Conservation (phyloP, 1,140 invertebrate genomes). For the Lamellibrachia luymesi region DNA sequence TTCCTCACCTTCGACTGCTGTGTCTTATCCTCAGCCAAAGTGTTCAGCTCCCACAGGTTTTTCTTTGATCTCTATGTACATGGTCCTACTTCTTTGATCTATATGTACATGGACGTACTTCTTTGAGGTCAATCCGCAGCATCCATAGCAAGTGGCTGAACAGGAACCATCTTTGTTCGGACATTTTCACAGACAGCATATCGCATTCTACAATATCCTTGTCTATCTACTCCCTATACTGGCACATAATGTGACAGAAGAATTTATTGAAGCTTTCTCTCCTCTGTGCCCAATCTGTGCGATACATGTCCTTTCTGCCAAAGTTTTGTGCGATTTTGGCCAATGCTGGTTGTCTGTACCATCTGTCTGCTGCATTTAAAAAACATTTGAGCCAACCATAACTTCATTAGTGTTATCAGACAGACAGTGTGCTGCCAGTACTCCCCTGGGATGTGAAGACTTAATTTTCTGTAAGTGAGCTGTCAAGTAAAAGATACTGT, state of each 20-base stretch:
- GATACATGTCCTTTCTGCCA: not conserved
- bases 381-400: not conserved
- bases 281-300: not conserved
- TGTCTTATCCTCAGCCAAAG: no score
- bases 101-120: no score
- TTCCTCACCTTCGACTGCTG: no score
- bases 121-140: no score
- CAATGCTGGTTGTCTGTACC: not conserved
- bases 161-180: no score
- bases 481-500: conserved; percentile 1
- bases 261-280: not conserved
- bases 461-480: not conserved
- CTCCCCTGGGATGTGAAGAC: not conserved
- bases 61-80: no score
- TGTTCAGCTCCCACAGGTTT: no score
- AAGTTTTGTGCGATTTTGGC: not conserved
- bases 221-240: not conserved
- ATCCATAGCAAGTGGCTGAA: no score
- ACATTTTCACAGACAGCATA: no score
- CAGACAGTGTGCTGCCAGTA: not conserved
- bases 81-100: no score
- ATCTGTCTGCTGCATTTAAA: not conserved
- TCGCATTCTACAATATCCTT: not conserved
- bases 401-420: not conserved
- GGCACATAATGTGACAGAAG: not conserved